A percentile compares a stretch with the other conserved stretches of the same genome.
These are phyloP conservation scores for Zootermopsis nevadensis DNA, from an alignment of 2,888 invertebrate genomes.

Conservation along the genomic window DNA sequence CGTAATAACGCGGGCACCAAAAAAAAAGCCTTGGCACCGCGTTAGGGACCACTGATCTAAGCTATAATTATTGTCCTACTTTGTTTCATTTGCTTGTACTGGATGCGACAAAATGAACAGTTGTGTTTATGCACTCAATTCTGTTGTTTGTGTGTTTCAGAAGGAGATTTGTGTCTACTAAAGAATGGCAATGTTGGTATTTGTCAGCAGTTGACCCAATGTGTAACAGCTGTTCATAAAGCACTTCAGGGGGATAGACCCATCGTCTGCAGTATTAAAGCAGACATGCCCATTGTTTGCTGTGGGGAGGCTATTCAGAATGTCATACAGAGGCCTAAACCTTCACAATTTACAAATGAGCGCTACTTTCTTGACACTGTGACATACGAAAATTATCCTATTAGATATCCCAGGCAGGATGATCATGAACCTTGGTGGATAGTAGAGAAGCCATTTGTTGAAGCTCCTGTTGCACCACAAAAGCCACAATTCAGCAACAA, in stretches of 20 bases:
- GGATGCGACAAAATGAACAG: too few species aligned
- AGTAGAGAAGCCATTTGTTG: not conserved
- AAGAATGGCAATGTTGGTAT: slow-evolving; percentile 3
- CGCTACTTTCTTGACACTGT: not conserved
- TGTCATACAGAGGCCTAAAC: not conserved
- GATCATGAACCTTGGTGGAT: not conserved
- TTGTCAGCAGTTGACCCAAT: not conserved
- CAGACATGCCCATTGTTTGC: slow-evolving; percentile 5
- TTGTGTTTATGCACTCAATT: too few species aligned
- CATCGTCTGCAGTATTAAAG: not conserved
- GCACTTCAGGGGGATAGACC: not conserved
- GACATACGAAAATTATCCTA: not conserved
- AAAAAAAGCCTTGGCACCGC: too few species aligned
- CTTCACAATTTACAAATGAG: not conserved
- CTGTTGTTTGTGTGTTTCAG: not conserved
- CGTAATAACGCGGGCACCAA: too few species aligned
- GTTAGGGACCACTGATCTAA: too few species aligned
- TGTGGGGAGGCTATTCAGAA: not conserved
- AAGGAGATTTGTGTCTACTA: slow-evolving; percentile 1
- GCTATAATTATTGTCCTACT: too few species aligned
- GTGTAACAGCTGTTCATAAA: not conserved
- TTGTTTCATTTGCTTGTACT: too few species aligned
- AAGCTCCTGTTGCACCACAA: not conserved
- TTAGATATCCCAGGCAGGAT: not conserved
- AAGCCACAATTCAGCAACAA: not conserved